A percentile compares a stretch with the other conserved stretches of the same genome.
Conservation (phyloP, 2,113 vertebrate genomes). For the Phalacrocorax brasilianus region DNA sequence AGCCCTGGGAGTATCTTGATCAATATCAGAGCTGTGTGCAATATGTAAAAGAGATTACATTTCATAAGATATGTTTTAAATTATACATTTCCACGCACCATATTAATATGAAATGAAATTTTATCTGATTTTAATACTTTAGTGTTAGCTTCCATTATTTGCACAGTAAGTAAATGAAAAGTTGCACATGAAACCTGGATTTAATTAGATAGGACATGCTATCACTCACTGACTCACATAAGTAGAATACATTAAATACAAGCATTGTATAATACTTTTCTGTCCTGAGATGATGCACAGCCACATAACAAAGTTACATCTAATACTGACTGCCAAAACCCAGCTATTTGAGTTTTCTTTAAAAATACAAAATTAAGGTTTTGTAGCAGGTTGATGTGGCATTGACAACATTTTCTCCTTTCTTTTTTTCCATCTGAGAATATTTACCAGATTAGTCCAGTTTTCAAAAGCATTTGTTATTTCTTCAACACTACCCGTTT, state of each 20-base stretch:
- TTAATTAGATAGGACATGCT: not conserved
- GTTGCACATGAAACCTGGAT: not conserved
- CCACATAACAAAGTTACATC: not conserved
- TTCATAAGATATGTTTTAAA: not conserved
- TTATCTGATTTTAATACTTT: slow-evolving; percentile 33
- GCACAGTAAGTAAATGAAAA: not conserved
- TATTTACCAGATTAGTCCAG: not conserved
- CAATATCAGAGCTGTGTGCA: not conserved
- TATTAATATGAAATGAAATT: not conserved
- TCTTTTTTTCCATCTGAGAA: not conserved
- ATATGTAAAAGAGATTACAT: not conserved
- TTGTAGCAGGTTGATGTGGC: not conserved
- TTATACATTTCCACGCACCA: not conserved
- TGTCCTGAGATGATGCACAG: not conserved
- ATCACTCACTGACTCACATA: not conserved
- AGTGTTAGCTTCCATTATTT: not conserved
- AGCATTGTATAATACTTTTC: not conserved
- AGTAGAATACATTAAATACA: not conserved
- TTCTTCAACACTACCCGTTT: not conserved
- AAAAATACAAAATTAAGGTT: not conserved
- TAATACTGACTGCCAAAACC: not conserved
- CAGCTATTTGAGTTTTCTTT: not conserved
- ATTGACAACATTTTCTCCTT: not conserved
- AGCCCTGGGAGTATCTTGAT: not conserved
- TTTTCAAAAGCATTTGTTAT: not conserved